phyloP scores from a whole-genome alignment of 2,113 vertebrate species.

The Daphoenositta chrysoptera region DNA sequence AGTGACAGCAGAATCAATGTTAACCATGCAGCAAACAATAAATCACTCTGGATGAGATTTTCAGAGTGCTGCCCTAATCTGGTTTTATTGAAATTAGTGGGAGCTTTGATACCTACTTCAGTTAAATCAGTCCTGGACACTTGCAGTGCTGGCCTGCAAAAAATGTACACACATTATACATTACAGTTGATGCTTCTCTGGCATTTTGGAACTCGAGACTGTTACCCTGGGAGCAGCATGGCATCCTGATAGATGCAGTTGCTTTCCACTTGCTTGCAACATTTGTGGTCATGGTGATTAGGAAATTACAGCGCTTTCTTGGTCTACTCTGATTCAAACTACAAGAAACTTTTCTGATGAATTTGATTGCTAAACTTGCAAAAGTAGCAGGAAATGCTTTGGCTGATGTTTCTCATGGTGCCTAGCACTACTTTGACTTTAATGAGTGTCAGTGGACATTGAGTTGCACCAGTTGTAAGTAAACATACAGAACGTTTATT shows the following conservation, averaged over 20 bases:
- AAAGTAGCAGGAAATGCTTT: neutral
- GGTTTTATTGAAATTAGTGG: neutral
- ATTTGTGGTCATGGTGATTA: neutral
- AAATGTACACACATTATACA: fast-evolving
- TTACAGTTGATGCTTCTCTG: neutral
- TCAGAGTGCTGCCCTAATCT: neutral
- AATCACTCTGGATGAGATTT: neutral
- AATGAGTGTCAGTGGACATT: neutral
- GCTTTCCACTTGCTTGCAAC: neutral
- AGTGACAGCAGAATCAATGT: neutral
- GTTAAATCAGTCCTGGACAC: neutral
- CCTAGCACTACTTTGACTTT: neutral
- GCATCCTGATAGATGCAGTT: neutral
- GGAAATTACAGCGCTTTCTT: neutral
- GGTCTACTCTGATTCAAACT: neutral
- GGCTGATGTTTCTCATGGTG: neutral
- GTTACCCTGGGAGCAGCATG: neutral
- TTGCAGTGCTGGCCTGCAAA: neutral
- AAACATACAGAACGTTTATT: neutral
- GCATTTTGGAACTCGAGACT: neutral
- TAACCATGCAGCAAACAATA: neutral
- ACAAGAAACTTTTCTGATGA: neutral
- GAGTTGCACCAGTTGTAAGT: neutral
- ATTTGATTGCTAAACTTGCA: neutral
- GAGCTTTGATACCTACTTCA: slow-evolving; percentile 24